These are phyloP conservation scores for Actenoides lindsayi DNA, from an alignment of 2,113 vertebrate genomes.

Conservation along the genomic window DNA sequence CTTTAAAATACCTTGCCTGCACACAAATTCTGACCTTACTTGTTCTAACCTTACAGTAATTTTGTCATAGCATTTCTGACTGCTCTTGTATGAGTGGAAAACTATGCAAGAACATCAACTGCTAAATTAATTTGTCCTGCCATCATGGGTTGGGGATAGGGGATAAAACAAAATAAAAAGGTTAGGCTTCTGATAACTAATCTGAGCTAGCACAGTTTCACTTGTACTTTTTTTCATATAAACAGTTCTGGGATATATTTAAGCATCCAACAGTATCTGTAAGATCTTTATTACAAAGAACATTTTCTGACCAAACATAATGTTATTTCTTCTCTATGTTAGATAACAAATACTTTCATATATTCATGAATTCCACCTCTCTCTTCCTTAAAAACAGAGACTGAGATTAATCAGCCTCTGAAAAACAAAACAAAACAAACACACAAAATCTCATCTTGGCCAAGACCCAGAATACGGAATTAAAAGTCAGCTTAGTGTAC, in stretches of 20 bases:
- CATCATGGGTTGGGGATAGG: no score
- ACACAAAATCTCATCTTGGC: not conserved
- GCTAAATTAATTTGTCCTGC: not conserved
- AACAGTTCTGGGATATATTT: not conserved
- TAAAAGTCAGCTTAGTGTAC: not conserved
- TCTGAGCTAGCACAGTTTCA: not conserved
- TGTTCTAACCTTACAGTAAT: not conserved
- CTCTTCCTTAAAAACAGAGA: not conserved
- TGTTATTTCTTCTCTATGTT: not conserved
- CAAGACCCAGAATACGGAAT: not conserved
- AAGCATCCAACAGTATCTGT: not conserved
- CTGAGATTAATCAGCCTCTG: not conserved
- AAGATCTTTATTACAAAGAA: not conserved
- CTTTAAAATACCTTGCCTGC: not conserved
- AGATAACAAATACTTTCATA: not conserved
- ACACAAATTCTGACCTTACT: not conserved
- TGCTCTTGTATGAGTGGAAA: not conserved
- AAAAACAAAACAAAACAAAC: not conserved
- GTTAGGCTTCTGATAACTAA: not conserved
- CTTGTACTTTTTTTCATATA: not conserved
- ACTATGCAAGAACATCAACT: not conserved
- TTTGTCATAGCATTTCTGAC: not conserved
- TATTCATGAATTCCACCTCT: not conserved
- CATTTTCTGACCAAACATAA: not conserved
- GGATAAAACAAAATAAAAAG: not conserved